These are phyloP conservation scores for Peromyscus eremicus DNA, from an alignment of 2,797 vertebrate genomes.

Conservation along the genomic window DNA sequence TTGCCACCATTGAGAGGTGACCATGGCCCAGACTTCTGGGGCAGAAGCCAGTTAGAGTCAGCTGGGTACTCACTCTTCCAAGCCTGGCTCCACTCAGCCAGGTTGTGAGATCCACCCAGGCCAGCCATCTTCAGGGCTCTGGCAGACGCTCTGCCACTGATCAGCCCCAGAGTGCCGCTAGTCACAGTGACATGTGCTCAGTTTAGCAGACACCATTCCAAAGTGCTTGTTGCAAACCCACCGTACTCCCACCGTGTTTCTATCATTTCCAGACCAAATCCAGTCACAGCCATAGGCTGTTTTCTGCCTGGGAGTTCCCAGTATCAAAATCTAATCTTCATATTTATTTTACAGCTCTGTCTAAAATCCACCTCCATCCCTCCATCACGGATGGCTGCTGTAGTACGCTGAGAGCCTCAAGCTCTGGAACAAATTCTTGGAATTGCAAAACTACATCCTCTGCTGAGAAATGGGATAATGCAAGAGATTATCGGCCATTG, in stretches of 20 bases:
- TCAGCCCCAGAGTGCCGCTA: neutral
- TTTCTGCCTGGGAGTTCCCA: neutral
- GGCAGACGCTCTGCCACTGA: neutral
- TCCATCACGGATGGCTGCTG: fast-evolving
- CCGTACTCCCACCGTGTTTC: neutral
- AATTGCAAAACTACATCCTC: neutral
- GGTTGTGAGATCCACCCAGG: neutral
- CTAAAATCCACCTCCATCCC: neutral
- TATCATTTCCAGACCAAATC: neutral
- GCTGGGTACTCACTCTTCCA: neutral
- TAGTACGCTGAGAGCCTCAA: neutral
- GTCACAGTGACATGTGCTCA: fast-evolving
- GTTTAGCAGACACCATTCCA: neutral
- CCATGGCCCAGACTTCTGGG: neutral
- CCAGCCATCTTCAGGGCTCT: neutral
- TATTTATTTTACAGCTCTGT: neutral
- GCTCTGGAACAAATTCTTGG: neutral
- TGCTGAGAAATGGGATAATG: neutral
- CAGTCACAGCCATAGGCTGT: neutral
- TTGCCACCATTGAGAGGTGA: neutral
- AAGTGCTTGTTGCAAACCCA: neutral
- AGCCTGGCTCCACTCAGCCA: fast-evolving
- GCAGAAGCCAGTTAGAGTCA: neutral
- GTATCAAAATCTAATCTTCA: neutral
- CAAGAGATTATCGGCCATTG: fast-evolving